Conservation (phyloP, 2,113 vertebrate species). For the Cinclus mexicanus region DNA sequence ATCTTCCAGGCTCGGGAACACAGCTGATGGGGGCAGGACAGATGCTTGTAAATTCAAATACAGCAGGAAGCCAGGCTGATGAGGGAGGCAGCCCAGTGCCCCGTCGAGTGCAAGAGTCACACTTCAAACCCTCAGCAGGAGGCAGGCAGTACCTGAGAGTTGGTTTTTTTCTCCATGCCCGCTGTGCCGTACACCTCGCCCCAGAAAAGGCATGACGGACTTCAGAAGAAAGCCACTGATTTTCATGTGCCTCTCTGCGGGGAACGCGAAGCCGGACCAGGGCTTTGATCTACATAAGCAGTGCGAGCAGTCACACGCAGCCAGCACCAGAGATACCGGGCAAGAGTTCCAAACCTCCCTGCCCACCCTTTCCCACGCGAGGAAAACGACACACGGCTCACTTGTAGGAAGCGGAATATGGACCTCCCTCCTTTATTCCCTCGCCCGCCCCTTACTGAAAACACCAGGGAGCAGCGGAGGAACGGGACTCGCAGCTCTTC, state of each 20-base stretch:
- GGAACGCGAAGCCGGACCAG: accelerated
- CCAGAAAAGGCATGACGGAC: background rate
- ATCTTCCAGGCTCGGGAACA: background rate
- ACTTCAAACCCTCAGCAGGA: background rate
- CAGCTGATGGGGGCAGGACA: accelerated
- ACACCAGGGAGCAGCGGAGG: accelerated
- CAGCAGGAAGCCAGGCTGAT: background rate
- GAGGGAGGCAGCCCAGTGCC: background rate
- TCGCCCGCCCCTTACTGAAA: accelerated
- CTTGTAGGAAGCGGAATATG: accelerated
- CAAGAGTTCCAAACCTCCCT: background rate
- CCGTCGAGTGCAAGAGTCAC: background rate
- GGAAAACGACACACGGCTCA: accelerated
- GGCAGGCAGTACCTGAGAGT: background rate
- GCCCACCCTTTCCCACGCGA: background rate
- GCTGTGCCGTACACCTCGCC: background rate
- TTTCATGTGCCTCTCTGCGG: background rate
- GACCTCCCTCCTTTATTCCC: background rate
- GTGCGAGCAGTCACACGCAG: accelerated
- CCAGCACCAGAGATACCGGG: background rate
- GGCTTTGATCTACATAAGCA: background rate
- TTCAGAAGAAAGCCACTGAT: background rate
- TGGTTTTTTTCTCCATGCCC: background rate
- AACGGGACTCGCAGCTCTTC: background rate
- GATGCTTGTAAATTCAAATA: background rate